Evolutionary conservation across 2,888 invertebrate species (phyloP).

Genomic region (Lamellibrachia columna): DNA sequence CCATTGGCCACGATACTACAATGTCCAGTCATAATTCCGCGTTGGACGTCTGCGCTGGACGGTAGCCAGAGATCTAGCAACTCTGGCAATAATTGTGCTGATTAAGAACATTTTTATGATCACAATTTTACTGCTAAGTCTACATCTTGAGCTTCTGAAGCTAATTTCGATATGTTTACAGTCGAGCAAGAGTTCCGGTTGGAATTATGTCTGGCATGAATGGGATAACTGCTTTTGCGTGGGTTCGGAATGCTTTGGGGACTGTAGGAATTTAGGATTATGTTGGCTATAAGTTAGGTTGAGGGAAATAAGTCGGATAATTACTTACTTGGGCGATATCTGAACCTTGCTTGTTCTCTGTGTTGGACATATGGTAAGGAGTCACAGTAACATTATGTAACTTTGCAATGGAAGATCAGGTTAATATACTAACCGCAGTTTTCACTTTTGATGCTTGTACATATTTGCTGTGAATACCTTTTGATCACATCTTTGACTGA

Average conservation of each 20-base stretch:
- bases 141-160: background rate
- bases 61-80: background rate
- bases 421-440: background rate
- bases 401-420: background rate
- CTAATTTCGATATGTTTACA: background rate
- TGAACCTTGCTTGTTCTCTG: background rate
- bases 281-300: slow-evolving; percentile 10
- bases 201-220: background rate
- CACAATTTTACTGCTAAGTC: background rate
- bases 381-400: background rate
- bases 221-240: background rate
- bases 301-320: background rate
- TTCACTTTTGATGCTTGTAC: background rate
- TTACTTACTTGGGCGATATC: background rate
- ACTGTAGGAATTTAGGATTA: background rate
- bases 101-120: background rate
- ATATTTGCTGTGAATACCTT: background rate
- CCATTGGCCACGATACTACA: background rate
- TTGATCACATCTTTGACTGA: background rate
- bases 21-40: background rate
- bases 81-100: background rate
- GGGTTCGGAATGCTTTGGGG: background rate
- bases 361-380: background rate
- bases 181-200: background rate
- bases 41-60: background rate